These are phyloP conservation scores for Riptortus pedestris DNA, from an alignment of 1,140 invertebrate genomes.

Conservation along the genomic window DNA sequence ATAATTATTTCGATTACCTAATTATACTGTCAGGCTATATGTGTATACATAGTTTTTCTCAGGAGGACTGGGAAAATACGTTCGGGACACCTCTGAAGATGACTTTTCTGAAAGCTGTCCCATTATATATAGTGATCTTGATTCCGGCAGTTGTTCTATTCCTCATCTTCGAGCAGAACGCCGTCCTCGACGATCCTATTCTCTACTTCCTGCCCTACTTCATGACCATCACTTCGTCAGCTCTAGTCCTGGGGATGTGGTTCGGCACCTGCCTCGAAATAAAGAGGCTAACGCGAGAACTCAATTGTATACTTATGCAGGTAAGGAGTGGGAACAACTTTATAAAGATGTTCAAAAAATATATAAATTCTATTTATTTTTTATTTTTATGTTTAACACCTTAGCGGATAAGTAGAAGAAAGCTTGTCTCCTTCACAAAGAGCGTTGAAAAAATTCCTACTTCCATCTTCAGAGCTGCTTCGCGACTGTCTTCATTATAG, in stretches of 20 bases:
- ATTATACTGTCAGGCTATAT: no score
- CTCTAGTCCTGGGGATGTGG: conserved; percentile 5
- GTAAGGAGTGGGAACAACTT: no score
- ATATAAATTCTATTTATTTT: no score
- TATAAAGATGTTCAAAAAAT: no score
- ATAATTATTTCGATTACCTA: no score
- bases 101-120: not conserved
- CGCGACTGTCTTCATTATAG: no score
- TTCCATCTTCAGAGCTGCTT: no score
- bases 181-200: conserved; percentile 11
- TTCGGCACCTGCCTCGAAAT: conserved; percentile 14
- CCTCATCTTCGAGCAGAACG: conserved; percentile 18
- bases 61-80: conserved; percentile 13
- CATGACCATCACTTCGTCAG: conserved; percentile 16
- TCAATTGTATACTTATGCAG: not conserved
- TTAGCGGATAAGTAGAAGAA: no score
- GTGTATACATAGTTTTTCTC: no score
- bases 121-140: not conserved
- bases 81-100: conserved; percentile 10
- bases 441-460: no score
- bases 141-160: not conserved
- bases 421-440: no score
- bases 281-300: not conserved
- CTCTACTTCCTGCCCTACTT: conserved; percentile 20
- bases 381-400: no score